Percentiles rank a stretch among this genome's conserved stretches.
phyloP scores from a whole-genome alignment of 92 coral and sea anemone genomes.

The Porites cylindrica region DNA sequence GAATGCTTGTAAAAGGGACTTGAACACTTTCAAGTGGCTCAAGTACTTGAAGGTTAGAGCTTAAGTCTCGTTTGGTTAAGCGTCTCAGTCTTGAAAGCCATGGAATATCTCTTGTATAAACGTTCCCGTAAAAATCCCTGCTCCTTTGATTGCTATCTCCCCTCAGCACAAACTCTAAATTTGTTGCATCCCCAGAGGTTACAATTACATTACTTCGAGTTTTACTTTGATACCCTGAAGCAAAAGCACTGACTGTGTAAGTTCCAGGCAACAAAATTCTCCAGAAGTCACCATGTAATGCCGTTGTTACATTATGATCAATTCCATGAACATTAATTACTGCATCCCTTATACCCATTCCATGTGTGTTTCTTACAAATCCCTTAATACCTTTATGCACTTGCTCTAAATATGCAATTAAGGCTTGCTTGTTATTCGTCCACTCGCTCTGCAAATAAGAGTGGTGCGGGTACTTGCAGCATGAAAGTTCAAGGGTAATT shows the following conservation, averaged over 20 bases:
- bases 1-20: constrained; percentile 76
- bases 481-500: constrained; percentile 91
- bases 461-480: constrained; percentile 90
- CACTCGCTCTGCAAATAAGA: constrained; percentile 76
- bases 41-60: constrained; percentile 25
- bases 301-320: constrained; percentile 79
- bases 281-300: constrained; percentile 88
- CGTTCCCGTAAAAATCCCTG: not conserved
- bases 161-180: constrained; percentile 57
- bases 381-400: constrained; percentile 92
- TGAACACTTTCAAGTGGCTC: constrained; percentile 10
- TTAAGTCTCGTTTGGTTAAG: constrained; percentile 36
- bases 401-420: constrained; percentile 87
- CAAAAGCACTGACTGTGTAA: constrained; percentile 73
- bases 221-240: constrained; percentile 72
- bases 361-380: constrained; percentile 72
- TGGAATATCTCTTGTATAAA: constrained; percentile 5
- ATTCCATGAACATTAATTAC: constrained; percentile 80
- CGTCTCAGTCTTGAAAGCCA: constrained; percentile 43
- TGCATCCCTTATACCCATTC: constrained; percentile 79
- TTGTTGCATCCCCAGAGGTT: constrained; percentile 62
- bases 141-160: not conserved
- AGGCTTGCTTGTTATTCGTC: constrained; percentile 85
- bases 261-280: constrained; percentile 82
- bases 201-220: constrained; percentile 52